Conservation (phyloP, 2,113 vertebrate species). For the Mormyrus lacerda region DNA sequence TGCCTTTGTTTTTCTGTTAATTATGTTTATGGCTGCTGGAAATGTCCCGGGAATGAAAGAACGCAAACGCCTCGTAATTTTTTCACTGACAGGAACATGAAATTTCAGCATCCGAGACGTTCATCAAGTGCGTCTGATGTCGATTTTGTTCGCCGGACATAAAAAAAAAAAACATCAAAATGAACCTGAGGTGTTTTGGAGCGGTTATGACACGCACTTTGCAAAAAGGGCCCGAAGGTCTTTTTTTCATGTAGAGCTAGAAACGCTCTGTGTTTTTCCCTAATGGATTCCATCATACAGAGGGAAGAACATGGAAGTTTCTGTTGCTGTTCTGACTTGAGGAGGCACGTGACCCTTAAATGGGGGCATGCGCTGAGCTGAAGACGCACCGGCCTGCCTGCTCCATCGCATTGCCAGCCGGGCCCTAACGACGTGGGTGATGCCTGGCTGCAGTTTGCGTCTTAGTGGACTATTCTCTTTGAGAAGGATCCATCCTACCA, state of each 20-base stretch:
- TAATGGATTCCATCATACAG: not conserved
- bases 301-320: not conserved
- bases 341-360: not conserved
- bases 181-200: not conserved
- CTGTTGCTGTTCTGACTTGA: not conserved
- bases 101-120: not conserved
- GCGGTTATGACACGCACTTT: too few relatives aligned
- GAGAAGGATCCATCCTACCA: not conserved
- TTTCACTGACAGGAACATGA: not conserved
- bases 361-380: not conserved
- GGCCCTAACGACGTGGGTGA: not conserved
- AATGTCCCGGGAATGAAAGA: not conserved
- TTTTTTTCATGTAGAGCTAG: not conserved
- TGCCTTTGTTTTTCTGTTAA: conserved; percentile 11
- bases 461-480: not conserved
- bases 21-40: not conserved
- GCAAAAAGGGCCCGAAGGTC: not conserved
- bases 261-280: not conserved
- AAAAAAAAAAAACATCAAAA: not conserved
- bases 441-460: not conserved
- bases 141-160: not conserved
- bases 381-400: not conserved
- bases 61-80: not conserved
- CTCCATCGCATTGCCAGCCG: not conserved
- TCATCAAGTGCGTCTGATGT: not conserved